Evolutionary conservation across 2,888 invertebrate species (phyloP).

Genomic region (Orthonevra nobilis): DNA sequence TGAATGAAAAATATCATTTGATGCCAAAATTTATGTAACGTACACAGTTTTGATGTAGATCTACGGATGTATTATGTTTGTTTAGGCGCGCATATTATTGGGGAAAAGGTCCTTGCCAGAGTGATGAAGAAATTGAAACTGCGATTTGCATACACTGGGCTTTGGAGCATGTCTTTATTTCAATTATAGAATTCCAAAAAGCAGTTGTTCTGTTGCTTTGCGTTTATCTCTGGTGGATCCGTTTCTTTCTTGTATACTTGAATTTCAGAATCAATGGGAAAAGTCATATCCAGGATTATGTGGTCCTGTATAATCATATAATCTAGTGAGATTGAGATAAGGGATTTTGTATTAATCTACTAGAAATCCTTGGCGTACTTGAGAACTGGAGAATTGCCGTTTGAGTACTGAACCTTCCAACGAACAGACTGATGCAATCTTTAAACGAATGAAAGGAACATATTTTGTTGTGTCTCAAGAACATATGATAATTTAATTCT

Average conservation of each 20-base stretch:
- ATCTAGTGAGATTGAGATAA: no score
- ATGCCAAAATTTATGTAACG: constrained; percentile 57
- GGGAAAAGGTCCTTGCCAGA: neutral
- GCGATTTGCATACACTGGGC: no score
- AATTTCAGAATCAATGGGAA: neutral
- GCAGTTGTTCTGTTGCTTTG: neutral
- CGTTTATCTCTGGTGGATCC: neutral
- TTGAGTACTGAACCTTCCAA: no score
- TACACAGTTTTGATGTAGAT: constrained; percentile 57
- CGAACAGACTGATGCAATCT: no score
- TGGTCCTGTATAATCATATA: neutral
- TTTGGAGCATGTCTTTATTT: neutral
- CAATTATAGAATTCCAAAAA: neutral
- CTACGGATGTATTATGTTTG: constrained; percentile 50
- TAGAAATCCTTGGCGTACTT: no score
- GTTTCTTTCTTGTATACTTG: neutral
- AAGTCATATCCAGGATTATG: neutral
- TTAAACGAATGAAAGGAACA: no score
- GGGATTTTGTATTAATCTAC: neutral
- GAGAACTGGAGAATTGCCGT: no score
- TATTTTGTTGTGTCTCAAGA: no score
- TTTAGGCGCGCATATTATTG: constrained; percentile 19
- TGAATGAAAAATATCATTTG: constrained; percentile 47
- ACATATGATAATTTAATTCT: no score
- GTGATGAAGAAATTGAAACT: constrained; percentile 44